Evolutionary conservation across 2,888 invertebrate species (phyloP).

Genomic region (Drosophila siamana): DNA sequence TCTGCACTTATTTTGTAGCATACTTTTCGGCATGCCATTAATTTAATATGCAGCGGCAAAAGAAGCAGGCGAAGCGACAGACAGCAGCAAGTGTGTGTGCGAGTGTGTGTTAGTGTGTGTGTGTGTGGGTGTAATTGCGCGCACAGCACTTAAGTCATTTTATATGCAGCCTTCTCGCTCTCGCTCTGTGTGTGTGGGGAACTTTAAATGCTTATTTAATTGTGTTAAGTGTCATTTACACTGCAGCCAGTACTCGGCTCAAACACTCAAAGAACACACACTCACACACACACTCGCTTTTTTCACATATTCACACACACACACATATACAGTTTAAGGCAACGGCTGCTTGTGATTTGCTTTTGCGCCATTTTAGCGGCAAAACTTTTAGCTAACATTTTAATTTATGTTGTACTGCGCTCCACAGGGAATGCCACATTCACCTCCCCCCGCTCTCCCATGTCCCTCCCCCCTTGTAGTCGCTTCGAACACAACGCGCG

Average conservation of each 20-base stretch:
- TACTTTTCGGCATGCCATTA: slow-evolving; percentile 72
- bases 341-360: slow-evolving; percentile 12
- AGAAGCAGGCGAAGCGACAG: not conserved
- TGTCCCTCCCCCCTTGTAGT: not conserved
- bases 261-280: not conserved
- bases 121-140: slow-evolving; percentile 56
- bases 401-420: slow-evolving; percentile 72
- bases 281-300: slow-evolving; percentile 2
- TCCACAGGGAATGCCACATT: slow-evolving; percentile 25
- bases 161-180: slow-evolving; percentile 14
- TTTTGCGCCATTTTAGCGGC: slow-evolving; percentile 66
- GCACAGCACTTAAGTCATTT: slow-evolving; percentile 63
- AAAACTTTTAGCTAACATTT: slow-evolving; percentile 77
- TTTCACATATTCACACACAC: not conserved
- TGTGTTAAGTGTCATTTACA: slow-evolving; percentile 80
- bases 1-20: slow-evolving; percentile 57
- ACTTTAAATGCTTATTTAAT: slow-evolving; percentile 81
- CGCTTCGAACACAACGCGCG: not conserved
- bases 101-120: slow-evolving; percentile 11
- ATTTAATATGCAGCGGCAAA: slow-evolving; percentile 66
- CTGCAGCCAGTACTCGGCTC: slow-evolving; percentile 38
- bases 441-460: not conserved
- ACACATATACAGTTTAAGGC: not conserved
- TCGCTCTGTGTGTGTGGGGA: slow-evolving; percentile 34
- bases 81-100: not conserved